phyloP scores from a whole-genome alignment of 2,797 vertebrate genomes.

The Neosalanx taihuensis region DNA sequence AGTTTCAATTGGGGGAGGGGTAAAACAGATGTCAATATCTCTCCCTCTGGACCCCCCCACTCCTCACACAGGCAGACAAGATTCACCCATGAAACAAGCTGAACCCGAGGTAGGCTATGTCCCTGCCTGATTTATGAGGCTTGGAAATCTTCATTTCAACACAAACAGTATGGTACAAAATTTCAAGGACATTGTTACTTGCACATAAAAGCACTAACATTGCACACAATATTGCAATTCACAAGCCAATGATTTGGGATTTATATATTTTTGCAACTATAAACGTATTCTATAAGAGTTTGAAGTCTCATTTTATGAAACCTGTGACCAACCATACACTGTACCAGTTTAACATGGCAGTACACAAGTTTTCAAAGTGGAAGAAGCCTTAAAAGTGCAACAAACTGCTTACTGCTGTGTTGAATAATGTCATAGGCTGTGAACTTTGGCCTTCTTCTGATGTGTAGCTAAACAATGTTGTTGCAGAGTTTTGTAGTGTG shows the following conservation, averaged over 20 bases:
- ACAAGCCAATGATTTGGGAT: no score
- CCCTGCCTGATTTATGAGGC: no score
- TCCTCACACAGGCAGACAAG: conserved; percentile 13
- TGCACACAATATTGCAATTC: no score
- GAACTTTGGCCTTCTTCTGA: conserved; percentile 26
- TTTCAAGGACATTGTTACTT: no score
- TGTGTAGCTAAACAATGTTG: conserved; percentile 29
- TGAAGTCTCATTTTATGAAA: no score
- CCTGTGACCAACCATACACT: no score
- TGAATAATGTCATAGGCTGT: background rate
- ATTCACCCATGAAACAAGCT: conserved; percentile 35
- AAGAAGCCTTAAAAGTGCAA: no score
- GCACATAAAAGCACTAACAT: no score
- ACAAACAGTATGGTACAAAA: no score
- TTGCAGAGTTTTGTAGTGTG: conserved; percentile 13
- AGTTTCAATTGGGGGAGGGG: conserved; percentile 11
- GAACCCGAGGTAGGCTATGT: background rate
- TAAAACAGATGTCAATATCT: conserved; percentile 41
- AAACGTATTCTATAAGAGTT: no score
- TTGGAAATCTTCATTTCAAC: no score
- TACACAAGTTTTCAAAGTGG: background rate
- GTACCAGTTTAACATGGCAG: background rate
- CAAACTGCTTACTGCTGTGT: background rate
- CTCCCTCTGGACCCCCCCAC: conserved; percentile 33
- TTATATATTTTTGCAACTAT: no score